Conservation (phyloP, 2,888 invertebrate genomes). For the Tanypteryx hageni region DNA sequence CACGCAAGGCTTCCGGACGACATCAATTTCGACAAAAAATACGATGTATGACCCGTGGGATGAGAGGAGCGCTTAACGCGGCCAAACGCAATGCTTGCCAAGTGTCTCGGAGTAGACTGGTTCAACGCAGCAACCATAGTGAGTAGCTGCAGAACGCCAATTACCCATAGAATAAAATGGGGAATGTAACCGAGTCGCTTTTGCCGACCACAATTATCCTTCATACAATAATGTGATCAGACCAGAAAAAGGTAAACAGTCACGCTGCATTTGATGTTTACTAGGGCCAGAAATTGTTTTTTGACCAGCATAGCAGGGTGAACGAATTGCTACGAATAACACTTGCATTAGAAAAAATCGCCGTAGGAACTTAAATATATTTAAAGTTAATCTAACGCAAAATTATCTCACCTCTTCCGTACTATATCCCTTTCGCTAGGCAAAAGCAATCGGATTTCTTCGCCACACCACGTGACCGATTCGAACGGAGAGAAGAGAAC, state of each 20-base stretch:
- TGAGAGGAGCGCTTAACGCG: no score
- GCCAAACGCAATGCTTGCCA: no score
- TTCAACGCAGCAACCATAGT: no score
- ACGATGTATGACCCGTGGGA: no score
- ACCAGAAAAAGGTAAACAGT: background rate
- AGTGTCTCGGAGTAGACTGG: no score
- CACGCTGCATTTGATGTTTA: background rate
- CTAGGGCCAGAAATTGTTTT: background rate
- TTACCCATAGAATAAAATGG: no score
- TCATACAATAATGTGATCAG: no score
- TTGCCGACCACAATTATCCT: no score
- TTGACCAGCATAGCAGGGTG: background rate
- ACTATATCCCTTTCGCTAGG: slow-evolving; percentile 43
- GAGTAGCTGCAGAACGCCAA: no score
- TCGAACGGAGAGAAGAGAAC: background rate
- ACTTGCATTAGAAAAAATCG: background rate
- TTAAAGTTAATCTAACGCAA: background rate
- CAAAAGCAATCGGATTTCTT: slow-evolving; percentile 31
- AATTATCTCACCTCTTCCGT: slow-evolving; percentile 44
- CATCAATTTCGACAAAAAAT: no score
- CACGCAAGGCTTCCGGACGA: no score
- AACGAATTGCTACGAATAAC: background rate
- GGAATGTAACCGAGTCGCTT: no score
- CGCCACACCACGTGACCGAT: slow-evolving; percentile 37
- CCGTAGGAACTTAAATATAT: background rate